Conservation (phyloP, 2,797 vertebrate genomes). For the Leuciscus waleckii region DNA sequence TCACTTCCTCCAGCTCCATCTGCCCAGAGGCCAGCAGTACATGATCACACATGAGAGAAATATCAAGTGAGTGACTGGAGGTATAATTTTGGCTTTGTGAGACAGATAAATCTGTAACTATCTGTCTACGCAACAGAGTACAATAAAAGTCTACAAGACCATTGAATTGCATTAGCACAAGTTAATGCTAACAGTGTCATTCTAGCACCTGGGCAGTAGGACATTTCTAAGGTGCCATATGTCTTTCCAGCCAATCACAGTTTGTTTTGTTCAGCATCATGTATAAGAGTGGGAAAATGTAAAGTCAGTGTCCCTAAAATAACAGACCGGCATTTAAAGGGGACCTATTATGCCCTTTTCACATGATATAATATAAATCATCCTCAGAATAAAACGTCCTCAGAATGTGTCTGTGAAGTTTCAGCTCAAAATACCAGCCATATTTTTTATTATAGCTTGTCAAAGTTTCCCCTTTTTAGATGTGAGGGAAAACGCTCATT, state of each 20-base stretch:
- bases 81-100: constrained; percentile 19
- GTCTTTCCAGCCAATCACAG: not conserved
- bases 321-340: not conserved
- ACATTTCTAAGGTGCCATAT: not conserved
- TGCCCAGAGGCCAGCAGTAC: constrained; percentile 5
- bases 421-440: too few species aligned
- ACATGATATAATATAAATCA: too few species aligned
- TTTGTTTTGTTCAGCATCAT: not conserved
- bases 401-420: too few species aligned
- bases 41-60: constrained; percentile 14
- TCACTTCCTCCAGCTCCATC: constrained; percentile 31
- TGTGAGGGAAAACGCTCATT: too few species aligned
- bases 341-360: too few species aligned
- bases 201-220: not conserved
- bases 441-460: too few species aligned
- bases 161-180: not conserved
- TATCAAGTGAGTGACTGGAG: not conserved
- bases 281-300: not conserved
- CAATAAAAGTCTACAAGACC: not conserved
- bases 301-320: not conserved
- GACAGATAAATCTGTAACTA: not conserved
- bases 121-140: not conserved
- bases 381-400: too few species aligned
- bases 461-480: too few species aligned
- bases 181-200: not conserved